Evolutionary conservation across 2,113 vertebrate species (phyloP).

Genomic region (Syngnathoides biaculeatus): DNA sequence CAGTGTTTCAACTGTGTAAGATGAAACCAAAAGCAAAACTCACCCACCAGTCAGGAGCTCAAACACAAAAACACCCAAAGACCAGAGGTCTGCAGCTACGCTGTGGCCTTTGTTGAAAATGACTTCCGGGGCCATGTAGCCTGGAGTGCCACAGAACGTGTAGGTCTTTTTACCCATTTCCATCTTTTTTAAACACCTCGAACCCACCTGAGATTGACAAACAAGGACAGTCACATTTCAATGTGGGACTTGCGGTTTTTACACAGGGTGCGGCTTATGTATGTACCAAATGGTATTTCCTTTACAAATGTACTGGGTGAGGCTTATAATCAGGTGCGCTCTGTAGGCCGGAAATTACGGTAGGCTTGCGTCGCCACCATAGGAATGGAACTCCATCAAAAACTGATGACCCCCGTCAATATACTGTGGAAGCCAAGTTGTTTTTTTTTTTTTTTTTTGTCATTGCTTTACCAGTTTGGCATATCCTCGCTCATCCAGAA

Average conservation of each 20-base stretch:
- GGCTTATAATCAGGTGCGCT: too few relatives aligned
- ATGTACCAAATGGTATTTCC: too few relatives aligned
- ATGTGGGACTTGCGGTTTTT: too few relatives aligned
- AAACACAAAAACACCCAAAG: conserved; percentile 73
- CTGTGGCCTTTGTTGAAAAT: conserved; percentile 70
- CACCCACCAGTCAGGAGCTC: conserved; percentile 73
- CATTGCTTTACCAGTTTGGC: conserved; percentile 70
- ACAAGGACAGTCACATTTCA: not conserved
- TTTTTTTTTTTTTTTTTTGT: not conserved
- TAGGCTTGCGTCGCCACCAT: not conserved
- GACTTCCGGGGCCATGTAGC: conserved; percentile 75
- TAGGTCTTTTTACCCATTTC: conserved; percentile 70
- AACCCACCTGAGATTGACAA: conserved; percentile 58
- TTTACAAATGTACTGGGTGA: too few relatives aligned
- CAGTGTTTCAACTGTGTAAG: not conserved
- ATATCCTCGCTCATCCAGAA: conserved; percentile 72
- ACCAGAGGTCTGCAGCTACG: conserved; percentile 69
- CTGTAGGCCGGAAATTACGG: too few relatives aligned
- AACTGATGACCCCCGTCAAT: too few relatives aligned
- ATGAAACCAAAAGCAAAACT: conserved; percentile 15
- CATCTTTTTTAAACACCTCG: conserved; percentile 69
- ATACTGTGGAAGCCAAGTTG: not conserved
- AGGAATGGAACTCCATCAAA: not conserved
- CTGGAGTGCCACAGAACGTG: conserved; percentile 75
- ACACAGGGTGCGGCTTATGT: too few relatives aligned